Base-by-base conservation (phyloP, 2,797 vertebrate species). In the Simalia tracyae region DNA sequence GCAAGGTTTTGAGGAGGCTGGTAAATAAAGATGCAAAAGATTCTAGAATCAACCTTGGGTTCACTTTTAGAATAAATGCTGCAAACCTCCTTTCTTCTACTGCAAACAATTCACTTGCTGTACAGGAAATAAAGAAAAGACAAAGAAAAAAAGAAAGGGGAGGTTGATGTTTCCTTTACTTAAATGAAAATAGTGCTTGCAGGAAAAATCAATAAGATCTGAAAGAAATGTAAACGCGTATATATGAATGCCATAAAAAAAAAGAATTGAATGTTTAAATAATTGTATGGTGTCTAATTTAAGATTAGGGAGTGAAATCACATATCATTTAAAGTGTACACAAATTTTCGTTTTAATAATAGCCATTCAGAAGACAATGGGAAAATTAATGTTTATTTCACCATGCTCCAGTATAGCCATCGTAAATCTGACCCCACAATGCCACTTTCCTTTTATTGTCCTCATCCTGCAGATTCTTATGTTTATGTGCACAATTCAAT, bases 401-500 rank as follows among this genome's bases (percentile, higher is more conserved):
- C 36, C 91, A 6, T 92, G 87, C 46, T 92, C 89, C 42, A 92
- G 12, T 57, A 90, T 90, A 42, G 59, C 84, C 5, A 64, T 85
- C 89, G 91, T 95, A 90, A 96, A 94, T 89, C 28, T 90, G 86
- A 94, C 91, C 11, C 89, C 89, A 89, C 14, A 22, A 46, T 68
- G 85, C 61, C 93, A 50, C 76, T 95, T 96, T 95, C 68, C 89
- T 92, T 96, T 96, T 87, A 94, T 91, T 88, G 94, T 94, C 93
- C 42, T 46, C 86, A 94, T 90, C 36, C 91, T 95, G 89, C 95
- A 97, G 96, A 96, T 94, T 94, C 86, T 46, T 96, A 94, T 92
- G 91, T 95, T 95, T 95, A 93, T 12, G 5, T 95, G 93, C 90
- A 95, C 96, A 96, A 96, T 95, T 97, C 95, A 97, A 95, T 97